These are phyloP conservation scores for Luehdorfia chinensis DNA, from an alignment of 1,140 invertebrate genomes.

Conservation along the genomic window DNA sequence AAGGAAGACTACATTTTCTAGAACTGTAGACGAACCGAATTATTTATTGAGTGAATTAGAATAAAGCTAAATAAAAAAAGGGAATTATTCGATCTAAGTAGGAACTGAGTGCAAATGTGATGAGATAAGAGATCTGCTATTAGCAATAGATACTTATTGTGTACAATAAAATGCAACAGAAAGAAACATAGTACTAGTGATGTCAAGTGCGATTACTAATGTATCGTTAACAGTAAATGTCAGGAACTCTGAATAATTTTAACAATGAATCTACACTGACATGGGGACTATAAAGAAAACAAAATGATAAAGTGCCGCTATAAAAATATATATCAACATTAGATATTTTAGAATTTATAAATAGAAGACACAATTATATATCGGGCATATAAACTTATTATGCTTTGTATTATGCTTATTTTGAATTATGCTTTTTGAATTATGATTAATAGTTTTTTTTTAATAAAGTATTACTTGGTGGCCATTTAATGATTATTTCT, in stretches of 20 bases:
- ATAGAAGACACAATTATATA: slow-evolving; percentile 32
- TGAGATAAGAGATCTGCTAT: slow-evolving; percentile 60
- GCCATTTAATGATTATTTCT: slow-evolving; percentile 1
- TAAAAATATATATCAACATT: slow-evolving; percentile 10
- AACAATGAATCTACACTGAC: slow-evolving; percentile 19
- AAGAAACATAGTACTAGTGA: slow-evolving; percentile 24
- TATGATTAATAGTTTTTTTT: slow-evolving; percentile 35
- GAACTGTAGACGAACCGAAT: slow-evolving; percentile 30
- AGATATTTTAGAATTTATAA: slow-evolving; percentile 4
- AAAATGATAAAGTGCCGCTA: slow-evolving; percentile 11
- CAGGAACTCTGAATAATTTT: slow-evolving; percentile 38
- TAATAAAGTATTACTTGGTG: slow-evolving; percentile 10
- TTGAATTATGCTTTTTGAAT: slow-evolving; percentile 38
- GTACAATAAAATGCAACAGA: slow-evolving; percentile 61
- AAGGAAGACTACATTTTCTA: slow-evolving; percentile 67
- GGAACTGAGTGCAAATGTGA: slow-evolving; percentile 73
- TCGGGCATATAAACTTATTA: slow-evolving; percentile 31
- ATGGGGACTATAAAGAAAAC: slow-evolving; percentile 17
- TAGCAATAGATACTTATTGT: slow-evolving; percentile 42
- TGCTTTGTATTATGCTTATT: too few relatives aligned
- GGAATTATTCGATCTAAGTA: slow-evolving; percentile 67
- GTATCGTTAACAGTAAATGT: slow-evolving; percentile 35
- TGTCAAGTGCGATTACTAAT: slow-evolving; percentile 18
- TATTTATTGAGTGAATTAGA: slow-evolving; percentile 39
- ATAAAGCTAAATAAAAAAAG: slow-evolving; percentile 58